Evolutionary conservation across 2,797 vertebrate genomes (phyloP).

Genomic region (Aselliscus stoliczkanus): DNA sequence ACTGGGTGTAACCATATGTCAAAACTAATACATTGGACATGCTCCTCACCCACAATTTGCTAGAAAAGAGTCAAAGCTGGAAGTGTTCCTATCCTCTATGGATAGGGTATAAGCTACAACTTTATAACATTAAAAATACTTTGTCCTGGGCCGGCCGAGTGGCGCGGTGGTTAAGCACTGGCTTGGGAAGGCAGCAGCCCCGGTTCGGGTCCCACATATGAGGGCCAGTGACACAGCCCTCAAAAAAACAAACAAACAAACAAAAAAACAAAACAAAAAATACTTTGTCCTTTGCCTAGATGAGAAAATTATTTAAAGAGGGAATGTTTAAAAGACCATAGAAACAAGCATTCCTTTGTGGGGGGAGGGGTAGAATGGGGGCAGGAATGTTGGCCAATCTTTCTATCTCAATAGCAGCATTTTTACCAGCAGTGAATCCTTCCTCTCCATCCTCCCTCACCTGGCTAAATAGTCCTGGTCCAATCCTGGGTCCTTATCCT

Average conservation of each 20-base stretch:
- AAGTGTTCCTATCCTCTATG: neutral
- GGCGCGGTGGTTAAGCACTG: no score
- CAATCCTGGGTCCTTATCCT: neutral
- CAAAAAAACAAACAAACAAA: no score
- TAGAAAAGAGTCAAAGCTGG: conserved; percentile 35
- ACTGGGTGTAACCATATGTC: conserved; percentile 43
- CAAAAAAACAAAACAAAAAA: no score
- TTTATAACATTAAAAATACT: conserved; percentile 38
- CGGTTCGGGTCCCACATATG: no score
- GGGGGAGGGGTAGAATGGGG: neutral
- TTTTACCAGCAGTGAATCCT: neutral
- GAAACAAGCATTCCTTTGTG: neutral
- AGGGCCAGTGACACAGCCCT: no score
- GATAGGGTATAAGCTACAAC: neutral
- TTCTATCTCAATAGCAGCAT: neutral
- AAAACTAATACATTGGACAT: conserved; percentile 44
- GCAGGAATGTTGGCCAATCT: neutral
- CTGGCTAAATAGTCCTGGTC: neutral
- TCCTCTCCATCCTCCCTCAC: neutral
- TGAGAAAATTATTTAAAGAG: conserved; percentile 22
- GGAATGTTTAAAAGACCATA: neutral
- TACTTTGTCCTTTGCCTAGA: neutral
- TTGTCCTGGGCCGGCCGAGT: no score
- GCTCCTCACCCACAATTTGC: conserved; percentile 14
- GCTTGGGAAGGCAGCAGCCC: no score